Evolutionary conservation across 2,888 invertebrate species (phyloP), one percentile per base, ranked within the genome.

Genomic region (Amblyjoppa proteus): DNA sequence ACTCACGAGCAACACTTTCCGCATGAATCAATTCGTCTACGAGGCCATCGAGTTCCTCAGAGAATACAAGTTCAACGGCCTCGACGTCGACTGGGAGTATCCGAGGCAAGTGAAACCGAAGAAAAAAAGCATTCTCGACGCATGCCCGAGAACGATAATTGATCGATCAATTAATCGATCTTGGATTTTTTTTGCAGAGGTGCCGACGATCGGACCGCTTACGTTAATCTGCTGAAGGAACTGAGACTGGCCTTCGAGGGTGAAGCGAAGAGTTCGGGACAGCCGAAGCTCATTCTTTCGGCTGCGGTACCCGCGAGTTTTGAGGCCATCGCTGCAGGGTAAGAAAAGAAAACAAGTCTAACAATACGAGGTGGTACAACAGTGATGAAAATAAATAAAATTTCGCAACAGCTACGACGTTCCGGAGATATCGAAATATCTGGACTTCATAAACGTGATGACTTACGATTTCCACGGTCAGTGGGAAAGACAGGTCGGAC

Each of bases 381-480:
- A 13, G 45, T 73, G 41, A 51, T 56, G 69, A 31, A 11, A 51
- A 77, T 20, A 13, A 45, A 9, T 11, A 64, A 53, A 34, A 45
- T 68, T 20, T 61, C 3, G 13, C 45, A 58, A 69, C 88, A 95
- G 95, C 6, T 98, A 98, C 90, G 98, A 98, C 90, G 98, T 98
- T 0, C 97, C 98, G 0, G 98, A 98, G 94, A 98, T 99, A 88
- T 97, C 98, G 4, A 98, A 98, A 94, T 98, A 98, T 92, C 95
- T 98, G 91, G 98, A 99, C 94, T 98, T 97, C 92, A 98, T 98
- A 93, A 98, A 98, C 93, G 97, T 98, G 11, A 98, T 98, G 98
- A 98, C 98, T 0, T 99, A 98, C 92, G 98, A 98, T 93, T 98
- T 98, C 96, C 98, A 98, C 92, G 98, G 98, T 0, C 98, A 98